Base-by-base conservation (phyloP, 2,113 vertebrate species). In the Phrynosoma blainvillii region DNA sequence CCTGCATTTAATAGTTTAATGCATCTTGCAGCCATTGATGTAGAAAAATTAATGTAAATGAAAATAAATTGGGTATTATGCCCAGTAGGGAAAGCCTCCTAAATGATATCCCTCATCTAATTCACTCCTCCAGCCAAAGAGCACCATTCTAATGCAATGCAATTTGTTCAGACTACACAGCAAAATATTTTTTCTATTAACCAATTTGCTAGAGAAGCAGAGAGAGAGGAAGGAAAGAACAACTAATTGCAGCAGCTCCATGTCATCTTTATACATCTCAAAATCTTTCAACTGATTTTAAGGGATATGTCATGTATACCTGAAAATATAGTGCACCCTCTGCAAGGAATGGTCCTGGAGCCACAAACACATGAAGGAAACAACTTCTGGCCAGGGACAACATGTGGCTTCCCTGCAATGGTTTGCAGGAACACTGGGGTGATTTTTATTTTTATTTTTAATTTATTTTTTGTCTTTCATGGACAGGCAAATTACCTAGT, bases 31-130 rank as follows among this genome's bases (percentile, higher is more conserved):
- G 59, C 84, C 93, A 86, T 27, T 93, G 52, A 93, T 90, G 7
- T 80, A 92, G 81, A 93, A 83, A 94, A 96, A 94, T 89, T 93
- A 94, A 94, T 54, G n/a, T 86, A 95, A 95, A 94, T 91, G 75
- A 95, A 96, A 97, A 93, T 91, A 89, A 94, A 93, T 88, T 90
- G 52, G 40, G 88, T 89, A 89, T 89, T 94, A 92, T 88, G 81
- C 59, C 36, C 84, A 79, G 32, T 30, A 94, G 82, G 89, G 93
- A 86, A 95, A 91, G 3, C 27, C 90, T 23, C 73, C 88, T 32
- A 84, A 84, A 80, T 88, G 84, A 79, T 66, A n/a, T n/a, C 79
- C 77, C 76, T 91, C 87, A 85, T 87, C 88, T 90, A 90, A 95
- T 87, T 93, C 79, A 87, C 42, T 91, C 74, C 74, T 89, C 78